phyloP scores from a whole-genome alignment of 1,140 invertebrate genomes.

The Microplitis mediator region DNA sequence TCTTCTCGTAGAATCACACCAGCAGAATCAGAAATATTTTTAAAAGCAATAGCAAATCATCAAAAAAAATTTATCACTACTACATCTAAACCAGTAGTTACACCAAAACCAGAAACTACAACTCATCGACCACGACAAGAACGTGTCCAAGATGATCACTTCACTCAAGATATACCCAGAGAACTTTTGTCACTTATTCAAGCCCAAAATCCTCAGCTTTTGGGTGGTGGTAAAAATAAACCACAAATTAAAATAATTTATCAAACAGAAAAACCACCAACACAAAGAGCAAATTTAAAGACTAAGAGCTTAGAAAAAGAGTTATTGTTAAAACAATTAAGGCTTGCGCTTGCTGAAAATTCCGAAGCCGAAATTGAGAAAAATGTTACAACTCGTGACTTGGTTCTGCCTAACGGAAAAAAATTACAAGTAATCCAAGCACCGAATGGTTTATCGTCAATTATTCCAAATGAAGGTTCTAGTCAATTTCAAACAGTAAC shows the following conservation, averaged over 20 bases:
- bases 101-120: conserved; percentile 24
- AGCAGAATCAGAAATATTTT: conserved; percentile 54
- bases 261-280: conserved; percentile 50
- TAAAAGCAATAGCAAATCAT: conserved; percentile 58
- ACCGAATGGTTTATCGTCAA: conserved; percentile 43
- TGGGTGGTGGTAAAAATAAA: conserved; percentile 44
- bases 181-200: conserved; percentile 52
- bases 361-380: conserved; percentile 67
- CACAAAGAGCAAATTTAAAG: neutral
- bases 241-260: conserved; percentile 55
- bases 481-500: conserved; percentile 34
- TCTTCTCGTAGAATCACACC: conserved; percentile 52
- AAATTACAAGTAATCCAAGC: conserved; percentile 71
- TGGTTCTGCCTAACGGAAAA: conserved; percentile 75
- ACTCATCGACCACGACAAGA: conserved; percentile 26
- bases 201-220: conserved; percentile 44
- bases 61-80: conserved; percentile 56
- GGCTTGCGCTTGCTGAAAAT: conserved; percentile 72
- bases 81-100: conserved; percentile 32
- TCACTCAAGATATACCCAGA: conserved; percentile 38
- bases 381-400: conserved; percentile 74
- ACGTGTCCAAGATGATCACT: conserved; percentile 28
- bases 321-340: conserved; percentile 73
- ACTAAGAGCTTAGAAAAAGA: conserved; percentile 54
- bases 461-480: conserved; percentile 33